A percentile compares a stretch with the other conserved stretches of the same genome.
Evolutionary conservation across 2,113 vertebrate genomes (phyloP).

Genomic region (Crocuta crocuta): DNA sequence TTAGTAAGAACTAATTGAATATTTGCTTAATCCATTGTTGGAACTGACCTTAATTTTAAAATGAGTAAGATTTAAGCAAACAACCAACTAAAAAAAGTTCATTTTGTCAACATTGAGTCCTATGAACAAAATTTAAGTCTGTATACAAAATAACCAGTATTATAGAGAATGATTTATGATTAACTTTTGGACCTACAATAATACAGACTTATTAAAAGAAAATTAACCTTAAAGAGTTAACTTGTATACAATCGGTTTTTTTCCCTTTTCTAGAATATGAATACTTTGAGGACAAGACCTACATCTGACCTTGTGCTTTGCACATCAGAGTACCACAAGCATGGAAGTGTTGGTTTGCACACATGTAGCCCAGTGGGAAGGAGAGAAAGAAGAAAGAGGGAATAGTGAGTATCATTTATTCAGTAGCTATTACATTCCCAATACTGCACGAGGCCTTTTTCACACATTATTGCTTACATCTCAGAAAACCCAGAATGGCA

Average conservation of each 20-base stretch:
- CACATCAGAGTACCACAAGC: neutral
- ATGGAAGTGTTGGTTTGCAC: neutral
- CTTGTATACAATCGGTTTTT: neutral
- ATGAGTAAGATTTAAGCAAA: neutral
- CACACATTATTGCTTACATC: neutral
- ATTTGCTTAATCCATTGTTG: neutral
- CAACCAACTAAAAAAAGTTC: neutral
- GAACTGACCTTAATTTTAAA: neutral
- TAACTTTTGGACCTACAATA: neutral
- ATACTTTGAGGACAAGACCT: neutral
- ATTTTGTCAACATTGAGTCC: neutral
- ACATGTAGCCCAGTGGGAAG: rapidly evolving
- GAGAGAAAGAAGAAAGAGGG: neutral
- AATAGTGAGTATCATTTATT: neutral
- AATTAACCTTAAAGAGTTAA: neutral
- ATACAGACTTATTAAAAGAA: neutral
- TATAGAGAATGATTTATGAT: neutral
- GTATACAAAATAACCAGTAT: neutral
- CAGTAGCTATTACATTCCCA: neutral
- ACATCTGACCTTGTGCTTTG: neutral
- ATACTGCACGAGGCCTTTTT: neutral
- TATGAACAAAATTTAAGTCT: neutral
- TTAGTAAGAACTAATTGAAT: neutral
- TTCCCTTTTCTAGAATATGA: neutral
- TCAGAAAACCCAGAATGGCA: neutral